These are phyloP conservation scores for Embidobia sp. DNA, from an alignment of 2,888 invertebrate species.

Conservation along the genomic window DNA sequence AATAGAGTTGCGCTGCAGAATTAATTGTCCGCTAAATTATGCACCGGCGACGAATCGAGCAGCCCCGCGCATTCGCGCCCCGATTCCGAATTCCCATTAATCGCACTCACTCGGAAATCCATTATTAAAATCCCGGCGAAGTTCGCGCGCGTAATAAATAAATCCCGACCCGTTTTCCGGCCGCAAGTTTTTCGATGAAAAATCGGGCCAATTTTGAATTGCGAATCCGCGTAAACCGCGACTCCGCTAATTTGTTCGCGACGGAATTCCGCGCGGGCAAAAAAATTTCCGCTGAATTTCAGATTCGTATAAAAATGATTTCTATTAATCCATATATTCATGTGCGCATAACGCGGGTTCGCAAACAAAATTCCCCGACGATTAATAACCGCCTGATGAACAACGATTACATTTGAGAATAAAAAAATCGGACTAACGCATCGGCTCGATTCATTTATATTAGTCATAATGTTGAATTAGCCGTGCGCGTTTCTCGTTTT, in stretches of 20 bases:
- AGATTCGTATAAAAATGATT: constrained; percentile 27
- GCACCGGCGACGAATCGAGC: neutral
- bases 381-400: constrained; percentile 12
- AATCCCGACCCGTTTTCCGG: too few relatives aligned
- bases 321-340: constrained; percentile 42
- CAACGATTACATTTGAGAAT: neutral
- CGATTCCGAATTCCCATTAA: too few relatives aligned
- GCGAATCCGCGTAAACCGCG: too few relatives aligned
- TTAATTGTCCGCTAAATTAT: constrained; percentile 34
- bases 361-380: constrained; percentile 39
- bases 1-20: constrained; percentile 13
- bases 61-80: neutral
- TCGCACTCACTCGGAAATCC: too few relatives aligned
- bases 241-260: constrained; percentile 7
- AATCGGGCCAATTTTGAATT: too few relatives aligned
- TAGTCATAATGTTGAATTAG: constrained; percentile 45
- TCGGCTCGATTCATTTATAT: constrained; percentile 35
- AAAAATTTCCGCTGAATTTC: too few relatives aligned
- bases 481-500: constrained; percentile 39
- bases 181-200: too few relatives aligned
- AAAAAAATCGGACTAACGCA: constrained; percentile 1
- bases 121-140: too few relatives aligned
- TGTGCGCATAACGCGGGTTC: constrained; percentile 8
- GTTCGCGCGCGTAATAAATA: too few relatives aligned
- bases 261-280: constrained; percentile 22